Percentiles rank a stretch among this genome's conserved stretches.
Conservation (phyloP, 2,113 vertebrate species). For the Mormyrus lacerda region DNA sequence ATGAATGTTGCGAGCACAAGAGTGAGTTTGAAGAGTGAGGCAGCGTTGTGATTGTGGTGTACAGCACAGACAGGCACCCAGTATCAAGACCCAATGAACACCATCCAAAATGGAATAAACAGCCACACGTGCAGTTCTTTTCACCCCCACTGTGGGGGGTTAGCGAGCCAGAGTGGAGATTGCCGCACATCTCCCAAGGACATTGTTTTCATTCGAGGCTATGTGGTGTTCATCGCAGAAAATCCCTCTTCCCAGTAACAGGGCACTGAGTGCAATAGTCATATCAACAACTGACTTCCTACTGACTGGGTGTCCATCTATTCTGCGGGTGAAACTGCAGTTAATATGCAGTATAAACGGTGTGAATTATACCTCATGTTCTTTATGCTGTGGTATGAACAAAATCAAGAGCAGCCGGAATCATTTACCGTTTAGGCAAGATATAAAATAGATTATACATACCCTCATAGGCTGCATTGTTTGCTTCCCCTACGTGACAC, state of each 20-base stretch:
- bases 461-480: not conserved
- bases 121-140: not conserved
- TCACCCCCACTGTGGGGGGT: not conserved
- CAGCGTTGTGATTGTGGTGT: not conserved
- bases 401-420: not conserved
- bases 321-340: not conserved
- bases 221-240: not conserved
- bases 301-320: not conserved
- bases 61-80: not conserved
- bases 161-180: not conserved
- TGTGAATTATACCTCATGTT: not conserved
- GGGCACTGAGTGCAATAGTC: not conserved
- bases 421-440: not conserved
- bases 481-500: not conserved
- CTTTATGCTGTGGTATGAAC: not conserved
- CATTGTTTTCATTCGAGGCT: not conserved
- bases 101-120: not conserved
- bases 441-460: not conserved
- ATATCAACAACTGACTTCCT: not conserved
- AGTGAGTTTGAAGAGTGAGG: not conserved
- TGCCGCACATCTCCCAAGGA: not conserved
- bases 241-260: not conserved
- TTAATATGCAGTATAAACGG: not conserved
- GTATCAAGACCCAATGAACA: not conserved
- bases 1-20: not conserved